Evolutionary conservation across 2,797 vertebrate species (phyloP).

Genomic region (Novumbra hubbsi): DNA sequence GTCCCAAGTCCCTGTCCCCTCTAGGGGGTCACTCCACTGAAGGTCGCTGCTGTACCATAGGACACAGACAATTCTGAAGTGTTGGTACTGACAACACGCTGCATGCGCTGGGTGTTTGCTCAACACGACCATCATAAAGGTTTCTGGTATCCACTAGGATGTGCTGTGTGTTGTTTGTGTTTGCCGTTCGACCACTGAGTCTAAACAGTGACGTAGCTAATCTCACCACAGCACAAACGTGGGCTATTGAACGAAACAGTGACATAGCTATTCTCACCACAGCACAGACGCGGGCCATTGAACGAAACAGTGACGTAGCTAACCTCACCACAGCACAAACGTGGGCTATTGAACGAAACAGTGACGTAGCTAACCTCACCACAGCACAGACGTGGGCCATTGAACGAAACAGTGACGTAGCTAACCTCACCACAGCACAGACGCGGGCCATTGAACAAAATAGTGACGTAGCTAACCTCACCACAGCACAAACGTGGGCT

Average conservation of each 20-base stretch:
- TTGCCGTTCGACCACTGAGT: not conserved
- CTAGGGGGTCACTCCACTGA: slow-evolving; percentile 9
- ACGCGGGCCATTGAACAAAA: not conserved
- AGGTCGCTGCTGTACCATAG: slow-evolving; percentile 30
- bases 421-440: not conserved
- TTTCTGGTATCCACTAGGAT: slow-evolving; percentile 1
- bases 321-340: not conserved
- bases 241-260: not conserved
- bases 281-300: not conserved
- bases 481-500: not conserved
- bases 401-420: not conserved
- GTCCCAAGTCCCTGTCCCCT: slow-evolving; percentile 3
- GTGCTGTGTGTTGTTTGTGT: slow-evolving; percentile 15
- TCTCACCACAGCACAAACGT: not conserved
- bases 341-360: not conserved
- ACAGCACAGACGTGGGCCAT: not conserved
- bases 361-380: not conserved
- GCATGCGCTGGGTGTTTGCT: slow-evolving; percentile 49
- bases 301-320: not conserved
- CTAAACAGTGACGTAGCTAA: not conserved
- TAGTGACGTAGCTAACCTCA: not conserved
- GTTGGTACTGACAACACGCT: slow-evolving; percentile 64
- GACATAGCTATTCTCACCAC: not conserved
- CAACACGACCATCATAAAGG: slow-evolving; percentile 50
- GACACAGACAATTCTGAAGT: slow-evolving; percentile 51